A percentile compares a stretch with the other conserved stretches of the same genome.
These are phyloP conservation scores for Gymnarchus niloticus DNA, from an alignment of 2,113 vertebrate genomes.

Conservation along the genomic window DNA sequence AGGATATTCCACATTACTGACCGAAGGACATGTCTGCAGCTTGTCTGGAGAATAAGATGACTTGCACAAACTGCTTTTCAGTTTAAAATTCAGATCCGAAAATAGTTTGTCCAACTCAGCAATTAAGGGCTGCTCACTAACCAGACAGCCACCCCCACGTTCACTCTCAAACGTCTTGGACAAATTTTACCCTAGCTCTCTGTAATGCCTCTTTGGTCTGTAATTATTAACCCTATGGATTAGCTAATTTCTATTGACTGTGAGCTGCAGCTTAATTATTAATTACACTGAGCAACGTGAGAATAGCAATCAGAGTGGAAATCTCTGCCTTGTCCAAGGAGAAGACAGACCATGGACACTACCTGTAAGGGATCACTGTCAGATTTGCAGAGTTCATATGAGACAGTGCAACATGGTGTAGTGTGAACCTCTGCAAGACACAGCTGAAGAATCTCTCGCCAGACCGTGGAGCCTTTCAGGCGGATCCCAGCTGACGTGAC, in stretches of 20 bases:
- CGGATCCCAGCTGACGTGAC: not conserved
- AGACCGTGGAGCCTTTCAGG: not conserved
- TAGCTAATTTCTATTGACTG: constrained; percentile 21
- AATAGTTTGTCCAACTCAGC: not conserved
- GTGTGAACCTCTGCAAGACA: not conserved
- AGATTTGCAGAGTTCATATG: not conserved
- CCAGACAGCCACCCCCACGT: constrained; percentile 22
- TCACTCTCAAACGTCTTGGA: constrained; percentile 19
- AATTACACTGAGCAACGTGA: constrained; percentile 11
- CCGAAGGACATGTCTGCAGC: too few species aligned
- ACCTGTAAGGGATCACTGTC: not conserved
- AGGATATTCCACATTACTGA: not conserved
- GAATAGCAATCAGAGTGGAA: not conserved
- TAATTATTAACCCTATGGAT: constrained; percentile 46
- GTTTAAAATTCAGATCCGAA: not conserved
- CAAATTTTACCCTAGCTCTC: constrained; percentile 7
- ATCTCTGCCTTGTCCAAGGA: not conserved
- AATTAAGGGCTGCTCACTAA: not conserved
- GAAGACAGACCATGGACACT: not conserved
- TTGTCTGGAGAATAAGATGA: not conserved
- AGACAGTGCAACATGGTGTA: not conserved
- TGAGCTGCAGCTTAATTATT: constrained; percentile 37
- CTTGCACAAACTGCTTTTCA: not conserved
- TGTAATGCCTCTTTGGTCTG: constrained; percentile 11
- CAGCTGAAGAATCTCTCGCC: not conserved